These are phyloP conservation scores for Pterois miles DNA, from an alignment of 2,797 vertebrate genomes.

Conservation along the genomic window DNA sequence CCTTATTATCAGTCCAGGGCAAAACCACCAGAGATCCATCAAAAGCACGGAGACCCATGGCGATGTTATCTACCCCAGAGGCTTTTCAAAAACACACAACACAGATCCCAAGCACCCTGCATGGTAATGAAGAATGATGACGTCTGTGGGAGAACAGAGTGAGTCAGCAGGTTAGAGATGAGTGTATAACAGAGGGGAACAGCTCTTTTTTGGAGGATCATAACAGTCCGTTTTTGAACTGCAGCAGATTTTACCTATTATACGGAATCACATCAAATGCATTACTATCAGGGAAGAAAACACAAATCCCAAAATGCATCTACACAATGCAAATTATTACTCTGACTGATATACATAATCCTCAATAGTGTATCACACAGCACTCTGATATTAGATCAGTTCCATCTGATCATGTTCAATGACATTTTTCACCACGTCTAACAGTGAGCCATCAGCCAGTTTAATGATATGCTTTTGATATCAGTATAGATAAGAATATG, in stretches of 20 bases:
- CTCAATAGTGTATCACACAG: not conserved
- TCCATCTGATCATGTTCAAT: not conserved
- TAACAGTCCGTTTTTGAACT: not conserved
- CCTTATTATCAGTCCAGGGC: slow-evolving; percentile 6
- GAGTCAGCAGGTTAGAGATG: slow-evolving; percentile 54
- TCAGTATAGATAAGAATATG: not conserved
- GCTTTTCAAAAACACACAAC: slow-evolving; percentile 15
- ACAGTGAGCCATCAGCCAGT: not conserved
- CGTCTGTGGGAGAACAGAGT: slow-evolving; percentile 27
- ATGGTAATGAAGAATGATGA: slow-evolving; percentile 38
- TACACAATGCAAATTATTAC: not conserved
- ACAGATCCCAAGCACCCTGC: slow-evolving; percentile 37
- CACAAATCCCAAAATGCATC: not conserved
- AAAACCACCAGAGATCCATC: slow-evolving; percentile 40
- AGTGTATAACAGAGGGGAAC: not conserved
- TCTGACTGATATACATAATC: not conserved
- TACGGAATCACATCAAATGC: not conserved
- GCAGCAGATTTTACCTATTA: not conserved
- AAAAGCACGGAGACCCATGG: not conserved
- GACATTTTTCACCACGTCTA: not conserved
- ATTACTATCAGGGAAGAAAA: not conserved
- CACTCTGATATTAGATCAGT: not conserved
- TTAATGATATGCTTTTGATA: not conserved
- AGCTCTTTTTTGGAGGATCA: not conserved
- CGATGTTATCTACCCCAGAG: slow-evolving; percentile 8